phyloP scores from a whole-genome alignment of 2,797 vertebrate species.

The Scomberomorus guttatus region DNA sequence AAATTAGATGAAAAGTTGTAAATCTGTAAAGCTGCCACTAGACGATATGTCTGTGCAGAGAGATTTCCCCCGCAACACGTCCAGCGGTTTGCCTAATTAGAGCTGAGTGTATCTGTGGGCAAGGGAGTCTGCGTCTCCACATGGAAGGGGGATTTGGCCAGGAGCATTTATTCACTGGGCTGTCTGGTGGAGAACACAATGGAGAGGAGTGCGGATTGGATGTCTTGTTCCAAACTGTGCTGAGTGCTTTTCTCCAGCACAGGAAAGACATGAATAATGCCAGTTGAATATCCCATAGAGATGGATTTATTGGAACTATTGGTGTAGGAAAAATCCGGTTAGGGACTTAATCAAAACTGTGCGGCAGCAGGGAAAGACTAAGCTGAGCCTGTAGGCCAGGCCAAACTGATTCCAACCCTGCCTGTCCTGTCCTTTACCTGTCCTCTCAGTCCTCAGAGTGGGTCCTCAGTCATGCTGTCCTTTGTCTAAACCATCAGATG shows the following conservation, averaged over 20 bases:
- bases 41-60: constrained; percentile 70
- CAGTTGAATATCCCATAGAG: constrained; percentile 72
- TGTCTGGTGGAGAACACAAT: constrained; percentile 75
- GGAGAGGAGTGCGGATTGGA: constrained; percentile 68
- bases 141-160: constrained; percentile 71
- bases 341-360: constrained; percentile 69
- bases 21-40: constrained; percentile 77
- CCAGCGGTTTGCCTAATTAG: constrained; percentile 75
- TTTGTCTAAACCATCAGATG: constrained; percentile 42
- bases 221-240: constrained; percentile 65
- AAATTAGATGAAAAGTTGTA: constrained; percentile 64
- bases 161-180: constrained; percentile 61
- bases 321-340: constrained; percentile 75
- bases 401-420: constrained; percentile 46
- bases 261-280: constrained; percentile 72
- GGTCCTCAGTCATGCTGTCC: constrained; percentile 41
- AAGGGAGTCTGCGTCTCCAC: constrained; percentile 59
- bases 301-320: constrained; percentile 73
- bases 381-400: constrained; percentile 52
- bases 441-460: constrained; percentile 51
- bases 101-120: constrained; percentile 70
- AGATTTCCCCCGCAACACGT: constrained; percentile 68
- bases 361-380: constrained; percentile 41
- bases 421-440: constrained; percentile 73
- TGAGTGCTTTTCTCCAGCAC: constrained; percentile 35